phyloP scores from a whole-genome alignment of 2,113 vertebrate genomes.

The Campylorhamphus procurvoides region DNA sequence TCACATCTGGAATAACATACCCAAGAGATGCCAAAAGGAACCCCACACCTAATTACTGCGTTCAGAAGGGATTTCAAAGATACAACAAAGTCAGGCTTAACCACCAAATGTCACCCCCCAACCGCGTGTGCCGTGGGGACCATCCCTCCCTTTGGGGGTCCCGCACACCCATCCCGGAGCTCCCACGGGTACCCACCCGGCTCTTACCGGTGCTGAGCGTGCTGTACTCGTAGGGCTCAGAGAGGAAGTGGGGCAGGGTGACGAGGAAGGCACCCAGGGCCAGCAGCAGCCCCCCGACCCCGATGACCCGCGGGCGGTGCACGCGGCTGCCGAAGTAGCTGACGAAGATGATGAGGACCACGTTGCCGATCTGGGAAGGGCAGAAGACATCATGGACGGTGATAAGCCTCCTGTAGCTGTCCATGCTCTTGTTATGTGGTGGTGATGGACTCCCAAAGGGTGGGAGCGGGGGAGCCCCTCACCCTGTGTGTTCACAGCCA shows the following conservation, averaged over 20 bases:
- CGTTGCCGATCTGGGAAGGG: slow-evolving; percentile 84
- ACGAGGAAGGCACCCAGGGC: slow-evolving; percentile 86
- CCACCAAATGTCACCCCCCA: too few species aligned
- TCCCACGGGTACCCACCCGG: too few species aligned
- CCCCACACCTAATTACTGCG: neutral
- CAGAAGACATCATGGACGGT: accelerated
- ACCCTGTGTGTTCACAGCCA: neutral
- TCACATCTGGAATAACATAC: accelerated
- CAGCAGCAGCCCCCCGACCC: slow-evolving; percentile 87
- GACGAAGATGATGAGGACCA: slow-evolving; percentile 90
- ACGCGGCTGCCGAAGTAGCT: slow-evolving; percentile 94
- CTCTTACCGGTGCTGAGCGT: slow-evolving; percentile 16
- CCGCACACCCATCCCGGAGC: too few species aligned
- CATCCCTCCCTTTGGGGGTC: neutral
- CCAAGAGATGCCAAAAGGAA: neutral
- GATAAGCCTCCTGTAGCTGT: too few species aligned
- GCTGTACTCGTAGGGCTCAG: slow-evolving; percentile 80
- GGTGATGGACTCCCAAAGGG: neutral
- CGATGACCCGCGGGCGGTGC: slow-evolving; percentile 91
- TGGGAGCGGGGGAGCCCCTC: neutral
- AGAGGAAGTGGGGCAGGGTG: slow-evolving; percentile 94
- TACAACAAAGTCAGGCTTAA: accelerated
- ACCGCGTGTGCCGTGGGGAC: accelerated
- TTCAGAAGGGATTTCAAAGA: neutral
- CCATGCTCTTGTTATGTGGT: too few species aligned